A percentile compares a stretch with the other conserved stretches of the same genome.
These are phyloP conservation scores for Drosophila ogumai DNA, from an alignment of 1,140 invertebrate species.

Conservation along the genomic window DNA sequence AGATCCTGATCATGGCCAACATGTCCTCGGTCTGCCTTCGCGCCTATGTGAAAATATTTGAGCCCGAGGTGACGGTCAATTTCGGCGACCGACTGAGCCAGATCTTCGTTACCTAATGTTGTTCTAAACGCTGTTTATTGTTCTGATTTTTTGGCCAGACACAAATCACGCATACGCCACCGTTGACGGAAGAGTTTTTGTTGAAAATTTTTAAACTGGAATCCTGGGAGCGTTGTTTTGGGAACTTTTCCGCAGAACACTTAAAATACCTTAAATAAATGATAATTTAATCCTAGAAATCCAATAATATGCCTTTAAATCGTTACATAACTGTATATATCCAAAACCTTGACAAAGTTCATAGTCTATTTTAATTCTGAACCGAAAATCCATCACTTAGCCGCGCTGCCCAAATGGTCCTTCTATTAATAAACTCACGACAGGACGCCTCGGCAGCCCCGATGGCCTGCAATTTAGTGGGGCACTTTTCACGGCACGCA, in stretches of 20 bases:
- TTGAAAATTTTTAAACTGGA: background rate
- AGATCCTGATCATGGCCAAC: conserved; percentile 28
- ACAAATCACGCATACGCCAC: conserved; percentile 15
- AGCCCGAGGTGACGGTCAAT: background rate
- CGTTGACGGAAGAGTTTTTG: conserved; percentile 5
- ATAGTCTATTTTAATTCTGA: conserved; percentile 38
- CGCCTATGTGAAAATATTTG: background rate
- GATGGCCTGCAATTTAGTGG: conserved; percentile 58
- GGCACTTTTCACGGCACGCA: conserved; percentile 53
- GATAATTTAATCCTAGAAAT: too few relatives aligned
- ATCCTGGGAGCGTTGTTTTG: too few relatives aligned
- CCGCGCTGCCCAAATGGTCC: conserved; percentile 22
- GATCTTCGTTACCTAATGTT: conserved; percentile 17
- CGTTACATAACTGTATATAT: background rate
- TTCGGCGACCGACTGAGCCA: conserved; percentile 43
- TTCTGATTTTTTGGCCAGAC: background rate
- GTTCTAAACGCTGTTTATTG: background rate
- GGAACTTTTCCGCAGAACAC: too few relatives aligned
- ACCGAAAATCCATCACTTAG: conserved; percentile 8
- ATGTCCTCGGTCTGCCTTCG: background rate
- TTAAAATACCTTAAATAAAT: too few relatives aligned
- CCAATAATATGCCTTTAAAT: background rate
- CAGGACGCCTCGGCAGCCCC: conserved; percentile 19
- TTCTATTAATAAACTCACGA: conserved; percentile 69
- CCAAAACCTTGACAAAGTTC: conserved; percentile 10